Conservation (phyloP, 1,140 invertebrate genomes). For the Procambarus virginalis region DNA sequence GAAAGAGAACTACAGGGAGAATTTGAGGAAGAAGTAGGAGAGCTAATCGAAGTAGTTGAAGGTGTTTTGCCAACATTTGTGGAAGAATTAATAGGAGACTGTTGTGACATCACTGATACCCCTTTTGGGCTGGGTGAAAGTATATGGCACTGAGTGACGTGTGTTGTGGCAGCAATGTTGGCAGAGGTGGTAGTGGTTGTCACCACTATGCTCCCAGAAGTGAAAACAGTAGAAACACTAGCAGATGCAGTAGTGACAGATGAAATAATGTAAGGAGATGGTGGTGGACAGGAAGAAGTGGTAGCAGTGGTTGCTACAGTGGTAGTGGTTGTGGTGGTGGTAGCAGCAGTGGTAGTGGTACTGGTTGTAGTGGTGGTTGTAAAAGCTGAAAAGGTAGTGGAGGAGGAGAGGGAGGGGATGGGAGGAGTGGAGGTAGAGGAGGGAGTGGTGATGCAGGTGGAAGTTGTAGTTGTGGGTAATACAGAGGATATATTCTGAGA, state of each 20-base stretch:
- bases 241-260: neutral
- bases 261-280: neutral
- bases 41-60: conserved; percentile 18
- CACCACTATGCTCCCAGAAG: conserved; percentile 2
- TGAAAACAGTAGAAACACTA: neutral
- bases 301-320: neutral
- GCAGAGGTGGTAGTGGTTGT: conserved; percentile 27
- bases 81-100: conserved; percentile 27
- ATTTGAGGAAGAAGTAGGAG: conserved; percentile 37
- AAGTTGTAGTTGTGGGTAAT: neutral
- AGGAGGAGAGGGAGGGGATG: neutral
- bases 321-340: conserved; percentile 14
- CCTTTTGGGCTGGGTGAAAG: conserved; percentile 40
- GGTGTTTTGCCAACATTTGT: conserved; percentile 12
- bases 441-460: neutral
- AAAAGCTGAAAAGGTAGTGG: neutral
- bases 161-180: conserved; percentile 36
- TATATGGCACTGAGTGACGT: conserved; percentile 59
- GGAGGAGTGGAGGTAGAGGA: neutral
- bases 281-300: neutral
- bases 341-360: conserved; percentile 1
- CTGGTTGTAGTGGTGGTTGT: conserved; percentile 22
- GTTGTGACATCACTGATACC: neutral
- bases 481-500: neutral
- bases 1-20: conserved; percentile 22